Evolutionary conservation across 2,888 invertebrate genomes (phyloP).

Genomic region (Polia nebulosa): DNA sequence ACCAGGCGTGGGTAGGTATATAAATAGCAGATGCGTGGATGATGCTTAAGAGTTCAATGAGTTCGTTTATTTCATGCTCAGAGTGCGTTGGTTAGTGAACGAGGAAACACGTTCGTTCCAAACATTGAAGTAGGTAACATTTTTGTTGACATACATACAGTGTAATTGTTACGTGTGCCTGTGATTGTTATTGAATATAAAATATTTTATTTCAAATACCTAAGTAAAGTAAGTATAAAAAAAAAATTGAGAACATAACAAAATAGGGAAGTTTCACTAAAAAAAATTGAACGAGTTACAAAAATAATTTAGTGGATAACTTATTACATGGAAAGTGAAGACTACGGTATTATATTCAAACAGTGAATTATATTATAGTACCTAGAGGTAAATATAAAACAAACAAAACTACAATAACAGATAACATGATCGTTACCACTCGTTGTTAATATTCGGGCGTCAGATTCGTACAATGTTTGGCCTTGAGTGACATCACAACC

Average conservation of each 20-base stretch:
- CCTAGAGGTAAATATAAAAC: background rate
- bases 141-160: background rate
- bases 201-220: too few relatives aligned
- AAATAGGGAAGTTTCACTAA: too few relatives aligned
- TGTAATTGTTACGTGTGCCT: background rate
- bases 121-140: background rate
- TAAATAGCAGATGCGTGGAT: constrained; percentile 8
- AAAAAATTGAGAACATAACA: too few relatives aligned
- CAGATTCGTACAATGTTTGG: background rate
- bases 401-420: too few relatives aligned
- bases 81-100: background rate
- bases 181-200: background rate
- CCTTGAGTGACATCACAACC: background rate
- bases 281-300: too few relatives aligned
- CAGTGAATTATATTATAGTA: too few relatives aligned
- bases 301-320: too few relatives aligned
- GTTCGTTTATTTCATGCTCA: background rate
- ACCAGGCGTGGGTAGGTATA: background rate
- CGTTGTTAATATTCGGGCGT: background rate
- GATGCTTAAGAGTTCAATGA: background rate
- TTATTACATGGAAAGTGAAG: too few relatives aligned
- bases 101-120: background rate
- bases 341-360: too few relatives aligned
- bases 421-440: background rate
- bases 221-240: too few relatives aligned